Conservation (phyloP, 1,140 invertebrate species). For the Bathynomus jamesi region DNA sequence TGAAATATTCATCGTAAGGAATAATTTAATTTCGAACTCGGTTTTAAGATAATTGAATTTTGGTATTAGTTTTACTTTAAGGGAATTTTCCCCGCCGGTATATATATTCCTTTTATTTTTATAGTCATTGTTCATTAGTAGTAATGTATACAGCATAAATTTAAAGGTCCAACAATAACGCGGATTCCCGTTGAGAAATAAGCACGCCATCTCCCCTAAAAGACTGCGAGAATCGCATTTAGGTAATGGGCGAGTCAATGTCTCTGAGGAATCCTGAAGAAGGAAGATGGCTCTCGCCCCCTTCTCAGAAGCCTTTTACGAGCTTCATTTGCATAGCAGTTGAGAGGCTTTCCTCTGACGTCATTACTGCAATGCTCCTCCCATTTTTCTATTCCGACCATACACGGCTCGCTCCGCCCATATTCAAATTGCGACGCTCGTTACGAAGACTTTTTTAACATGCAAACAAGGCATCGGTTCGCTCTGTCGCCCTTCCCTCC, state of each 20-base stretch:
- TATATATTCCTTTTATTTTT: not conserved
- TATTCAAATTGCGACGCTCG: not conserved
- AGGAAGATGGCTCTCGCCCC: not conserved
- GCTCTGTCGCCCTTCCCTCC: not conserved
- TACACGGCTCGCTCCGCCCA: not conserved
- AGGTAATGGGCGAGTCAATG: not conserved
- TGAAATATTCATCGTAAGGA: not conserved
- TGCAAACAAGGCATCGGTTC: not conserved
- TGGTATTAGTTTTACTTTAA: not conserved
- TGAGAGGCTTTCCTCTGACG: not conserved
- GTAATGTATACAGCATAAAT: constrained; percentile 1
- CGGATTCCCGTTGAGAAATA: not conserved
- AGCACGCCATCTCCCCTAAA: not conserved
- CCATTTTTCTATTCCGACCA: not conserved
- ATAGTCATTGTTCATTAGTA: not conserved
- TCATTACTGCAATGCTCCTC: not conserved
- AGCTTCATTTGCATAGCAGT: not conserved
- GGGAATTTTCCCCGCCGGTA: not conserved
- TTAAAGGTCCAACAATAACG: not conserved
- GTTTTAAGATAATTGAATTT: constrained; percentile 1
- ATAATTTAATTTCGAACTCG: not conserved
- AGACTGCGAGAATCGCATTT: not conserved
- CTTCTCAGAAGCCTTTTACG: not conserved
- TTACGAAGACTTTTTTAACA: not conserved
- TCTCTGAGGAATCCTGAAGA: not conserved